Conservation (phyloP, 1,140 invertebrate genomes). For the Megalopta genalis region DNA sequence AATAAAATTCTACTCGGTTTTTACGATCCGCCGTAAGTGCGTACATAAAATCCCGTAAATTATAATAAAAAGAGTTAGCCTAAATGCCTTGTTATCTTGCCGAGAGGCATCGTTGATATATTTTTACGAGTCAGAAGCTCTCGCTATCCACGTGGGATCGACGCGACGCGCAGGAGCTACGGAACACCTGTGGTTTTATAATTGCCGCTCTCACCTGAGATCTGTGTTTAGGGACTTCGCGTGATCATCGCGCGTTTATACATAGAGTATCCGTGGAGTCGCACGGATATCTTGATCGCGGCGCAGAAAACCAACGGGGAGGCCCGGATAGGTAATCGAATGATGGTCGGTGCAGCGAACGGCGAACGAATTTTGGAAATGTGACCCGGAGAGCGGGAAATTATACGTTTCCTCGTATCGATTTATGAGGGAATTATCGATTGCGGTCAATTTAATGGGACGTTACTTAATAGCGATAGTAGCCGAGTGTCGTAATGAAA, state of each 20-base stretch:
- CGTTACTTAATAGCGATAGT: conserved; percentile 28
- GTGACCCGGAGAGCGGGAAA: conserved; percentile 5
- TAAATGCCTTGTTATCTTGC: too few relatives aligned
- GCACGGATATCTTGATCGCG: conserved; percentile 8
- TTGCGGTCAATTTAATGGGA: conserved; percentile 1
- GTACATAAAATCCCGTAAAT: too few relatives aligned
- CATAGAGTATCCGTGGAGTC: conserved; percentile 36
- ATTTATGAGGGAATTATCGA: conserved; percentile 26
- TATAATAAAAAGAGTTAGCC: too few relatives aligned
- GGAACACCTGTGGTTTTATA: conserved; percentile 51
- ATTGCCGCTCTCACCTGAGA: conserved; percentile 46
- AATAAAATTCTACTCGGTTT: too few relatives aligned
- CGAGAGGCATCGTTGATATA: too few relatives aligned
- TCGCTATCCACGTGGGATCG: too few relatives aligned
- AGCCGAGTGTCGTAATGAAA: background rate
- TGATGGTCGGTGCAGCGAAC: background rate
- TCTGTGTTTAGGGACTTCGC: conserved; percentile 20
- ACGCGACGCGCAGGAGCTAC: background rate
- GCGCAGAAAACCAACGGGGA: conserved; percentile 9
- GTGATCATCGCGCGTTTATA: conserved; percentile 26
- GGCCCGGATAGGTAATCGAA: background rate
- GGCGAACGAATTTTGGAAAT: background rate
- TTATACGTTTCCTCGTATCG: conserved; percentile 34
- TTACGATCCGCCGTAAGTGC: too few relatives aligned
- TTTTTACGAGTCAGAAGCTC: too few relatives aligned